Base-by-base conservation (phyloP, 2,797 vertebrate species). In the Coccyzus lansbergi region DNA sequence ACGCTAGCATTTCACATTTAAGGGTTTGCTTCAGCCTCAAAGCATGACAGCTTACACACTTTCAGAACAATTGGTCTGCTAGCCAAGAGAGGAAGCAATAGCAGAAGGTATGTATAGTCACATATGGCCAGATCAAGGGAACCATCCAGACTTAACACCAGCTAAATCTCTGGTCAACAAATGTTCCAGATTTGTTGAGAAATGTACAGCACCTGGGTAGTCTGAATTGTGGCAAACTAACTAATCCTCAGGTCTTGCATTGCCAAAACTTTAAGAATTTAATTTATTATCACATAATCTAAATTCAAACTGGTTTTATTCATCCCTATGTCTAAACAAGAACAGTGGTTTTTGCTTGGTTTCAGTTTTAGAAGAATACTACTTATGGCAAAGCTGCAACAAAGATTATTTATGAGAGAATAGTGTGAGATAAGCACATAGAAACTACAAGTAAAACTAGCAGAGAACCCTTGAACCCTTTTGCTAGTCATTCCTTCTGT, bases 61-160 rank as follows among this genome's bases (percentile, higher is more conserved):
- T 76, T 42, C 63, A 88, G 83, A 88, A 59, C 31, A 83, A 84
- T 8, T 34, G 49, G 29, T 83, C 60, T 71, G 44, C 68, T 38
- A 67, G 90, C 91, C 94, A 94, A 82, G 75, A 82, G 56, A 93
- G 74, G 77, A 95, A 96, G 64, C 48, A 91, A 56, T 44, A 93
- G 83, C 95, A 96, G 90, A 94, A 94, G 92, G 74, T 84, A 7
- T 42, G 63, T 78, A 56, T 6, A 59, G 63, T 46, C 86, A 82
- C 90, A 95, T 80, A 96, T 63, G 83, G 88, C 63, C 74, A 76
- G 88, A 88, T 77, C 83, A 79, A 69, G 48, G 71, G 77, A 84
- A 80, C 49, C 55, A 94, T 94, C 83, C 83, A 7, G 87, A 76
- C 63, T 72, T 67, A 86, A 80, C 40, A 53, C 26, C 0, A 0